These are phyloP conservation scores for Borostomias antarcticus DNA, from an alignment of 2,797 vertebrate species.

Conservation along the genomic window DNA sequence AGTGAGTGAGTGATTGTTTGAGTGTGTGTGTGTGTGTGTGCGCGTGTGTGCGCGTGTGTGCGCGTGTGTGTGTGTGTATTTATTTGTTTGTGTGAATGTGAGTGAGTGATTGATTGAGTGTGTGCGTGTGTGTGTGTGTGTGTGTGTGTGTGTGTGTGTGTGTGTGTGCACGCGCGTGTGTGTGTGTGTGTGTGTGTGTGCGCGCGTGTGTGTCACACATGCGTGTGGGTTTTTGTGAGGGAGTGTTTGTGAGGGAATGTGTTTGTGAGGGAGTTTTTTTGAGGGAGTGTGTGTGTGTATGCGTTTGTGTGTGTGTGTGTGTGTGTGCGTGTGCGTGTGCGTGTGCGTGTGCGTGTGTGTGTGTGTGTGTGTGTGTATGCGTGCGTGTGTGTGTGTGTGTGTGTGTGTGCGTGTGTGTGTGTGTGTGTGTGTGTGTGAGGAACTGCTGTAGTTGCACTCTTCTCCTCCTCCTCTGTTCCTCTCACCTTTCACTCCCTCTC, in stretches of 20 bases:
- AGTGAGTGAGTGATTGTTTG: too few species aligned
- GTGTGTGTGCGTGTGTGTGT: background rate
- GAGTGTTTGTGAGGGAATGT: background rate
- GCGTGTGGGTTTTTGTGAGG: background rate
- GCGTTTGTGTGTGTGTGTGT: too few species aligned
- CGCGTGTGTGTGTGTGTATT: background rate
- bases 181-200: background rate
- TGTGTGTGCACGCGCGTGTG: background rate
- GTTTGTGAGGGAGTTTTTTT: background rate
- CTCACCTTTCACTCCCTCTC: conserved; percentile 50
- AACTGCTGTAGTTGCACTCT: conserved; percentile 43
- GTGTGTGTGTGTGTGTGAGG: background rate
- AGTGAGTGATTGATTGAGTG: background rate
- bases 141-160: conserved; percentile 1
- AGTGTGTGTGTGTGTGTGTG: background rate
- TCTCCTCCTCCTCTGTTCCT: conserved; percentile 5
- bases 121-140: too few species aligned
- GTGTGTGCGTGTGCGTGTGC: too few species aligned
- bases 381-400: background rate
- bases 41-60: background rate
- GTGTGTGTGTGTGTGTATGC: background rate
- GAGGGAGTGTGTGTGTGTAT: background rate
- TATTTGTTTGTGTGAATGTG: background rate
- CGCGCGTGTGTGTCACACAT: background rate
- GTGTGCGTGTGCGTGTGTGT: background rate